These are phyloP conservation scores for Corynorhinus townsendii DNA, from an alignment of 2,113 vertebrate genomes.

Conservation along the genomic window DNA sequence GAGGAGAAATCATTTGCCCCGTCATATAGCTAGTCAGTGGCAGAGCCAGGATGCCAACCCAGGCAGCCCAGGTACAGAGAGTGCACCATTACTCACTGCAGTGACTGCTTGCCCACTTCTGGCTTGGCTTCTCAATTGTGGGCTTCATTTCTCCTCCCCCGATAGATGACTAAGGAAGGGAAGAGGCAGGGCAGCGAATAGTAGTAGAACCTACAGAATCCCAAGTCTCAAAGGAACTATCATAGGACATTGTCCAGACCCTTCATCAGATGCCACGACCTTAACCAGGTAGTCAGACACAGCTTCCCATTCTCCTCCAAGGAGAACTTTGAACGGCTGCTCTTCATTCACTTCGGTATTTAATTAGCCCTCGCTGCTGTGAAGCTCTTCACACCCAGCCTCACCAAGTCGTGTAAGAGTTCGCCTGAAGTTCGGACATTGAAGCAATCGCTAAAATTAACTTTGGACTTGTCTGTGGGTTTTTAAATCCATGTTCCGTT, in stretches of 20 bases:
- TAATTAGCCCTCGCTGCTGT: conserved; percentile 12
- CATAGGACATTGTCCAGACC: neutral
- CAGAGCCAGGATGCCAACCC: neutral
- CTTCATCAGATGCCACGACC: neutral
- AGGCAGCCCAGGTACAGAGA: neutral
- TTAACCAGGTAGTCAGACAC: neutral
- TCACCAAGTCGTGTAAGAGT: neutral
- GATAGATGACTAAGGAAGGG: neutral
- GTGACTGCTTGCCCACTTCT: neutral
- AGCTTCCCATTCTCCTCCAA: neutral
- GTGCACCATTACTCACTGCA: neutral
- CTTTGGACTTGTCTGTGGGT: conserved; percentile 63
- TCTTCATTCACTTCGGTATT: conserved; percentile 45
- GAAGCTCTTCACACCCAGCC: conserved; percentile 55
- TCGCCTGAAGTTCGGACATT: conserved; percentile 39
- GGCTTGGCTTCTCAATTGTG: neutral
- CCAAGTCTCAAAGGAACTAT: neutral
- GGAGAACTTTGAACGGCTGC: neutral
- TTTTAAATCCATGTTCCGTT: conserved; percentile 70
- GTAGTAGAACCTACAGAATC: neutral
- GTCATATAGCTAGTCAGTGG: neutral
- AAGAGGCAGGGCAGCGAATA: neutral
- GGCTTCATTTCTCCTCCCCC: neutral
- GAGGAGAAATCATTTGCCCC: neutral
- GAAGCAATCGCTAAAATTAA: conserved; percentile 67